phyloP scores from a whole-genome alignment of 2,888 invertebrate species.

The Tryphoninae sp. region DNA sequence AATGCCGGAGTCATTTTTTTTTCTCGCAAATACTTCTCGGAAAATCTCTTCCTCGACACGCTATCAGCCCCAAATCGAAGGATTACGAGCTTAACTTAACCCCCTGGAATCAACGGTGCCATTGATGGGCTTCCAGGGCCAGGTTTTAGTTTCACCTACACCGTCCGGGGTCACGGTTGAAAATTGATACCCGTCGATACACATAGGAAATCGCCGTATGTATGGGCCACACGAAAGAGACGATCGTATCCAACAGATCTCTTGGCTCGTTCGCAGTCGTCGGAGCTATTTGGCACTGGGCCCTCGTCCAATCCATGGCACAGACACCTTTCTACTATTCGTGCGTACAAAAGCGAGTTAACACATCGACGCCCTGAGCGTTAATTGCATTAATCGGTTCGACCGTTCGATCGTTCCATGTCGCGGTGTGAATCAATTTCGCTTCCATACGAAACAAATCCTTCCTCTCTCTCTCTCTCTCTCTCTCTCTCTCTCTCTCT shows the following conservation, averaged over 20 bases:
- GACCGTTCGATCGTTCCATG: slow-evolving; percentile 18
- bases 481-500: neutral
- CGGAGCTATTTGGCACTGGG: slow-evolving; percentile 29
- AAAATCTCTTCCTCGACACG: neutral
- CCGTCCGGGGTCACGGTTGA: slow-evolving; percentile 57
- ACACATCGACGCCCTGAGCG: neutral
- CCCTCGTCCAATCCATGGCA: slow-evolving; percentile 1
- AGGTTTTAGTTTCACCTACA: slow-evolving; percentile 72
- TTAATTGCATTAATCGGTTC: slow-evolving; percentile 43
- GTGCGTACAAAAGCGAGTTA: slow-evolving; percentile 9
- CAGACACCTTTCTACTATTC: slow-evolving; percentile 7
- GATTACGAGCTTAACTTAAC: slow-evolving; percentile 53
- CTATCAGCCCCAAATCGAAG: slow-evolving; percentile 38
- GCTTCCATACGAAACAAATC: slow-evolving; percentile 4
- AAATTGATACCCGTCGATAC: slow-evolving; percentile 71
- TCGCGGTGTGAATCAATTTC: neutral
- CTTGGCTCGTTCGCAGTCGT: slow-evolving; percentile 28
- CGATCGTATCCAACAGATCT: slow-evolving; percentile 5
- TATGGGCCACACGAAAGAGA: slow-evolving; percentile 24
- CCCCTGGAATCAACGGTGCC: slow-evolving; percentile 70
- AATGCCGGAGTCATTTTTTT: neutral
- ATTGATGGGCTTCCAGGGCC: slow-evolving; percentile 73
- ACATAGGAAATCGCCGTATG: slow-evolving; percentile 36
- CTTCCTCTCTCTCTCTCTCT: neutral
- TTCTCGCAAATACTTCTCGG: neutral